phyloP scores from a whole-genome alignment of 1,140 invertebrate species.

The Araneus ventricosus region DNA sequence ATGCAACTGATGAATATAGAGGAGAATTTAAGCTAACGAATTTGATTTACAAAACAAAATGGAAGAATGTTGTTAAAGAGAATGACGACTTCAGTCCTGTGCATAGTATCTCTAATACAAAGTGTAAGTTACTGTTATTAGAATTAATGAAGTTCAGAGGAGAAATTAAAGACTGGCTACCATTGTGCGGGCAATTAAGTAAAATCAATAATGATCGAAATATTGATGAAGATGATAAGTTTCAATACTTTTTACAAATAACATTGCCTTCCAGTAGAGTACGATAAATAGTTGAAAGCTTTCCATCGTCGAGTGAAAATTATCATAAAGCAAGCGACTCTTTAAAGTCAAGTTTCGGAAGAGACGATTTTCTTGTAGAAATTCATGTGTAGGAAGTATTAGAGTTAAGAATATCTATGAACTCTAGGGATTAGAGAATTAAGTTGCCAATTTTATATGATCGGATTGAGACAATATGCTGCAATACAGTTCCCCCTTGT shows the following conservation, averaged over 20 bases:
- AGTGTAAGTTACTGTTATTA: not conserved
- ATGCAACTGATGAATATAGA: not conserved
- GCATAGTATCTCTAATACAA: not conserved
- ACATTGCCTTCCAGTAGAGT: not conserved
- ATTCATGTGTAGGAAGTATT: not conserved
- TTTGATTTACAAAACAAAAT: not conserved
- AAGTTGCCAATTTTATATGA: too few species aligned
- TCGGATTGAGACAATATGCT: too few species aligned
- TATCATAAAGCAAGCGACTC: conserved; percentile 75
- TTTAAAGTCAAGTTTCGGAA: conserved; percentile 59
- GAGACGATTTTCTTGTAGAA: conserved; percentile 74
- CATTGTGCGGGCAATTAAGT: not conserved
- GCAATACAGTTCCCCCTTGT: too few species aligned
- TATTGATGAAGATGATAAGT: not conserved
- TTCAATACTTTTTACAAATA: conserved; percentile 33
- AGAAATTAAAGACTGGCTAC: not conserved
- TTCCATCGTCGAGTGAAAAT: conserved; percentile 63
- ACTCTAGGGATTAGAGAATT: conserved; percentile 22
- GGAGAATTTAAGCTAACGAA: not conserved
- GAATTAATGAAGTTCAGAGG: not conserved
- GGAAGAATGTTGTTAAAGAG: not conserved
- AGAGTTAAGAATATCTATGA: not conserved
- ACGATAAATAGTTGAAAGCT: conserved; percentile 73
- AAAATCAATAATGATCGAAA: not conserved
- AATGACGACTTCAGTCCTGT: not conserved